Base-by-base conservation (phyloP, 1,140 invertebrate genomes). In the Trachymyrmex septentrionalis region DNA sequence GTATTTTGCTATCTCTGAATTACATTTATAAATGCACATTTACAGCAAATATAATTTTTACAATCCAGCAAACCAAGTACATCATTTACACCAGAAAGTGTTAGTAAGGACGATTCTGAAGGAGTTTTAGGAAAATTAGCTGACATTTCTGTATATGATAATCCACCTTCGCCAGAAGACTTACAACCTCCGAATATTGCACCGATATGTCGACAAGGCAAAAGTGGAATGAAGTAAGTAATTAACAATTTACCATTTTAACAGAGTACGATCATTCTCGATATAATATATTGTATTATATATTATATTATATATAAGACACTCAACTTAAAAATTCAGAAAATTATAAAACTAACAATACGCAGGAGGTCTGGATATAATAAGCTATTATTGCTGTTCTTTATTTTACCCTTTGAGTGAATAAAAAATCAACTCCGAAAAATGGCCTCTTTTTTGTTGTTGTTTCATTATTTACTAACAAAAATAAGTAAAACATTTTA, bases 161-260 rank as follows among this genome's bases (percentile, higher is more conserved):
- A 24, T 27, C 85, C 53, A 48, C 16, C 14, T 10, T 16, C 48
- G 16, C 50, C 81, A 6, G 85, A 86, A 12, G 12, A 57, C 4
- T 0, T 64, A 57, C 66, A 4, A 0, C 0, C 50, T 27, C 9
- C 16, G 10, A 3, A 57, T 16, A 3, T 5, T 9, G 12, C 85
- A 38, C 30, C 85, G 12, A 55, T 90, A 27, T 73, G 73, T n/a
- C 86, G 82, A 16, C 87, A 88, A 48, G 93, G 92, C 5, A 78
- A 86, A 50, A 34, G 63, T 59, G 93, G 93, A 53, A 86, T 53
- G 78, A 30, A 34, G 94, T 94, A 30, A 38, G 93, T 94, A 92
- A 89, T 87, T 77, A 38, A 53, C 34, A 53, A 34, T 85, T 57
- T 86, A 38, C 71, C 12, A 21, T 73, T 64, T 19, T 55, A 55